phyloP scores from a whole-genome alignment of 2,888 invertebrate species.

The Megastigmus dorsalis region DNA sequence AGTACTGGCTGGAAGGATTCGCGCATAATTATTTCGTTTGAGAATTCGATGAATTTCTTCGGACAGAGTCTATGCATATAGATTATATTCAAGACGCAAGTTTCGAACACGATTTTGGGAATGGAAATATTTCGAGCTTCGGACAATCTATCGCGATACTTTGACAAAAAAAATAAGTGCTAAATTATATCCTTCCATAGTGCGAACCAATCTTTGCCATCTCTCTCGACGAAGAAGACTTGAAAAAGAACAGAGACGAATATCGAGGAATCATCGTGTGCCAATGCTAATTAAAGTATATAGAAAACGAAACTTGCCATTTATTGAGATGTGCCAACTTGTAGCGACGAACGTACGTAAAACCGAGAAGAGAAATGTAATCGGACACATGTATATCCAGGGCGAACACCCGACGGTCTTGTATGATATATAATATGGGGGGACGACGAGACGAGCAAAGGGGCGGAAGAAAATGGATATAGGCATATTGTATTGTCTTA shows the following conservation, averaged over 20 bases:
- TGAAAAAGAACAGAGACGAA: background rate
- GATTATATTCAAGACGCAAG: no score
- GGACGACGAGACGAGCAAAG: slow-evolving; percentile 2
- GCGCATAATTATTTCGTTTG: no score
- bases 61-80: no score
- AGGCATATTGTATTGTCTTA: no score
- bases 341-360: slow-evolving; percentile 1
- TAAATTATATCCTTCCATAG: background rate
- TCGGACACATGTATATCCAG: no score
- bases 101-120: no score
- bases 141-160: slow-evolving; percentile 36
- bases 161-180: background rate
- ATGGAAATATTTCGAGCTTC: background rate
- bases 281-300: slow-evolving; percentile 65
- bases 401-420: slow-evolving; percentile 29
- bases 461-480: slow-evolving; percentile 6
- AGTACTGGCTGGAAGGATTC: no score
- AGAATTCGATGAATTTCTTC: no score
- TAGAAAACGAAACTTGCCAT: slow-evolving; percentile 67
- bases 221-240: background rate
- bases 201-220: slow-evolving; percentile 12
- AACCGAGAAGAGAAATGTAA: background rate
- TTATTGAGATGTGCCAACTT: slow-evolving; percentile 72
- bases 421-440: slow-evolving; percentile 42
- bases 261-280: slow-evolving; percentile 67